Percentiles rank a stretch among this genome's conserved stretches.
phyloP scores from a whole-genome alignment of 2,797 vertebrate species.

The Protonibea diacanthus region DNA sequence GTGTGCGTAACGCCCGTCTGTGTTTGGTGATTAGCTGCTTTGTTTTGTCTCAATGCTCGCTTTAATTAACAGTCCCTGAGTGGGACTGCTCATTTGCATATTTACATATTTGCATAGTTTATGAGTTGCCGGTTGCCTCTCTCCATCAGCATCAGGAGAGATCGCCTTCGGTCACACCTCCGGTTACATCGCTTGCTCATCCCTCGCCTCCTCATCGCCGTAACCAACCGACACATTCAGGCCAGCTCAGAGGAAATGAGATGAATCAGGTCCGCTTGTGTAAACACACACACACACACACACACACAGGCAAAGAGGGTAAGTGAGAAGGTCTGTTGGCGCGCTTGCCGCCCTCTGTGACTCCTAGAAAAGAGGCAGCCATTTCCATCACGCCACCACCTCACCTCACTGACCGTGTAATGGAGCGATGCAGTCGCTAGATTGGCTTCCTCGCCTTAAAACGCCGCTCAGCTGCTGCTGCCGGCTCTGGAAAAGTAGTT shows the following conservation, averaged over 20 bases:
- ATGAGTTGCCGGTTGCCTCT: slow-evolving; percentile 35
- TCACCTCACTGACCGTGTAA: slow-evolving; percentile 78
- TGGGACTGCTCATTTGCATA: slow-evolving; percentile 66
- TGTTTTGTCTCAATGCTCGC: slow-evolving; percentile 59
- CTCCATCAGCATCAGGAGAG: slow-evolving; percentile 38
- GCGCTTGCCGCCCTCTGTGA: slow-evolving; percentile 62
- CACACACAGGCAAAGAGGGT: slow-evolving; percentile 1
- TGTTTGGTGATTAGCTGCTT: slow-evolving; percentile 58
- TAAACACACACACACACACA: slow-evolving; percentile 9
- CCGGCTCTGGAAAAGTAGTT: slow-evolving; percentile 49
- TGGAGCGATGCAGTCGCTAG: slow-evolving; percentile 68
- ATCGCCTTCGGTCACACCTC: slow-evolving; percentile 45
- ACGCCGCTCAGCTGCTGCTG: slow-evolving; percentile 53
- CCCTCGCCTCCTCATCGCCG: slow-evolving; percentile 9
- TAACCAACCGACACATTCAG: slow-evolving; percentile 32
- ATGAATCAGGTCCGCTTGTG: slow-evolving; percentile 44
- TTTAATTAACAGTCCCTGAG: slow-evolving; percentile 74
- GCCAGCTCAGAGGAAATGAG: slow-evolving; percentile 60
- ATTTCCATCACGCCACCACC: slow-evolving; percentile 72
- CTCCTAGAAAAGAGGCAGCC: slow-evolving; percentile 67
- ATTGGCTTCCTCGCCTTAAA: slow-evolving; percentile 75
- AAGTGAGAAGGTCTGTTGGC: slow-evolving; percentile 30
- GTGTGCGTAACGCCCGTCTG: slow-evolving; percentile 10
- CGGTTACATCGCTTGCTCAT: slow-evolving; percentile 31
- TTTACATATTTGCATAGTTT: slow-evolving; percentile 66